These are phyloP conservation scores for Aelia acuminata DNA, from an alignment of 2,888 invertebrate species.

Conservation along the genomic window DNA sequence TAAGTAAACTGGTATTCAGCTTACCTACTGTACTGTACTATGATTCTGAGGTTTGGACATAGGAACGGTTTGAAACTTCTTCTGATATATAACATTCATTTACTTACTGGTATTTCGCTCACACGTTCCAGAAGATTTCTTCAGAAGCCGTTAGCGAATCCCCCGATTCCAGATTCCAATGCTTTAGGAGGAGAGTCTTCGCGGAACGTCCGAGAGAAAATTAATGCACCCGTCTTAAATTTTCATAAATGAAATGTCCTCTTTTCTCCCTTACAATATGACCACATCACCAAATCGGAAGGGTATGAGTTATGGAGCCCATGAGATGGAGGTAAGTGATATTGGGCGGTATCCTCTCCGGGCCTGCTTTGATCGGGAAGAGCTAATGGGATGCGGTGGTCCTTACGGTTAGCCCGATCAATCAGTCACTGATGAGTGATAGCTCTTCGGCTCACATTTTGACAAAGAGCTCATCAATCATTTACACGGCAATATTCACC, in stretches of 20 bases:
- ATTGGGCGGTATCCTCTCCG: background rate
- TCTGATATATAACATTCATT: no score
- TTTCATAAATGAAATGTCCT: background rate
- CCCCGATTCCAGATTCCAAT: no score
- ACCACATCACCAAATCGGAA: background rate
- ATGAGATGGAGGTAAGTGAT: constrained; percentile 1
- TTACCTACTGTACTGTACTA: no score
- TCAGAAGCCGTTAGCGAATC: no score
- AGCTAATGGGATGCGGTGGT: background rate
- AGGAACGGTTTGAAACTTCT: no score
- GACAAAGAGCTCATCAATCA: background rate
- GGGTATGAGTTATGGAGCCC: background rate
- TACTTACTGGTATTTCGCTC: no score
- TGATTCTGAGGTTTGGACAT: no score
- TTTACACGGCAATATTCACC: background rate
- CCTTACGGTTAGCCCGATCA: background rate
- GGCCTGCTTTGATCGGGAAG: background rate
- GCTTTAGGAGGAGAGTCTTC: no score
- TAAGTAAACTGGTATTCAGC: no score
- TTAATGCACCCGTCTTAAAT: background rate
- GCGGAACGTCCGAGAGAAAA: no score
- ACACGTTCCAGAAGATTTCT: no score
- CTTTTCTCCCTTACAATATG: background rate
- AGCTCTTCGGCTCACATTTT: background rate
- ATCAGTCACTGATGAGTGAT: background rate